Base-by-base conservation (phyloP, 1,140 invertebrate species). In the Lasioglossum baleicum region DNA sequence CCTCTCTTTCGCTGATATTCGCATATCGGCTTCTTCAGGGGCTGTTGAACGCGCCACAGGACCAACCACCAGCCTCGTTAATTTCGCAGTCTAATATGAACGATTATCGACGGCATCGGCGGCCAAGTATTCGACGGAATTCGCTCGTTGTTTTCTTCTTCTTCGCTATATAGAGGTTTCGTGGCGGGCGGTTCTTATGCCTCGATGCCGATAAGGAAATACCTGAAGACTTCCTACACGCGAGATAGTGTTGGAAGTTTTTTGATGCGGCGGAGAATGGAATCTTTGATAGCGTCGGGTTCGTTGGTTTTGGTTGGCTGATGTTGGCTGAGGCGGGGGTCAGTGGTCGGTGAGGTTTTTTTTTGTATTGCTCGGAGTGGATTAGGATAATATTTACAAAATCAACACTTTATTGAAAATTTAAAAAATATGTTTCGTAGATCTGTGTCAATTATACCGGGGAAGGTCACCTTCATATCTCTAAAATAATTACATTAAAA, bases 21-120 rank as follows among this genome's bases (percentile, higher is more conserved):
- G 51, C 17, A 58, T 84, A 88, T 89, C 88, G 80, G 87, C 85
- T 91, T 86, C 87, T 85, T 83, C 83, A 87, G 85, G 13, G 22
- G 17, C 72, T 22, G 35, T 35, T 35, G 20, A 5, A 22, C 51
- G 51, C 51, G 17, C 17, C 51, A 48, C 44, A 53, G 51, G 51
- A 53, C 51, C 51, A 53, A 53, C 51, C 6, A 7, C 31, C 48
- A 17, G 20, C 11, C 51, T 76, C 66, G 75, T 76, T 76, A 69
- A 69, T 69, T 76, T 70, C 26, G 22, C 13, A 22, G 40, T 44
- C 66, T 61, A 70, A 65, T 70, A 56, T 15, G 31, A n/a, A 40
- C 51, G 51, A 70, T 56, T 67, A 67, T 67, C 65, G 48, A 5
- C 20, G 44, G 17, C 2, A 68, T 44, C 40, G 63, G 8, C 22